These are phyloP conservation scores for Hemicentrotus pulcherrimus DNA, from an alignment of 35 echinoderm and acorn worm species.

Conservation along the genomic window DNA sequence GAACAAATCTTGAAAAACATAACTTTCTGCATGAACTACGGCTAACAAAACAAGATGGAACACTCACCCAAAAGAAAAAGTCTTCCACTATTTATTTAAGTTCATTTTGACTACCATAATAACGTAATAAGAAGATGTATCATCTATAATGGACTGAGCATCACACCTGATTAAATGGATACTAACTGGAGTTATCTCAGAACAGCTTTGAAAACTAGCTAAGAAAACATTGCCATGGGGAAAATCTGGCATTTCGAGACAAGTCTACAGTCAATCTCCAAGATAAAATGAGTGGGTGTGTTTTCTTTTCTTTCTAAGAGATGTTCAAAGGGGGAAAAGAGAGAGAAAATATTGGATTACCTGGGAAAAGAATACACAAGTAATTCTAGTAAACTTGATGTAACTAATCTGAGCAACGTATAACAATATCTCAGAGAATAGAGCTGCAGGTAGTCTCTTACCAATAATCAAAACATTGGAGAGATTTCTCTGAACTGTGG, in stretches of 20 bases:
- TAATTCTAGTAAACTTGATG: background rate
- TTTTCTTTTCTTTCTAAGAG: background rate
- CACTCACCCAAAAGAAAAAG: background rate
- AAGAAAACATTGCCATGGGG: background rate
- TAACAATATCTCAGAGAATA: background rate
- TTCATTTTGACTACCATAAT: background rate
- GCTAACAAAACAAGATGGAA: background rate
- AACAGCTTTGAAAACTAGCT: too few relatives aligned
- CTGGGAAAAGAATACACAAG: background rate
- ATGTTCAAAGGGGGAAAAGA: background rate
- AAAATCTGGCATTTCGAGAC: background rate
- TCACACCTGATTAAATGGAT: slow-evolving; percentile 4
- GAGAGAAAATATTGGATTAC: background rate
- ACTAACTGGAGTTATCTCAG: background rate
- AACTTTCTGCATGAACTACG: background rate
- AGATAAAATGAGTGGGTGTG: background rate
- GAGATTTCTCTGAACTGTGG: background rate
- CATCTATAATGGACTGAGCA: background rate
- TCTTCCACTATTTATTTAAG: background rate
- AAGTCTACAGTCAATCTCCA: background rate
- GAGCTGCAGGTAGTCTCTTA: background rate
- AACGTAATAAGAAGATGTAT: background rate
- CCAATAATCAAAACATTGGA: background rate
- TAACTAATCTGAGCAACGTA: background rate
- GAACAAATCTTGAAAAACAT: slow-evolving; percentile 4